Conservation (phyloP, 2,888 invertebrate genomes). For the Marronus borbonicus region DNA sequence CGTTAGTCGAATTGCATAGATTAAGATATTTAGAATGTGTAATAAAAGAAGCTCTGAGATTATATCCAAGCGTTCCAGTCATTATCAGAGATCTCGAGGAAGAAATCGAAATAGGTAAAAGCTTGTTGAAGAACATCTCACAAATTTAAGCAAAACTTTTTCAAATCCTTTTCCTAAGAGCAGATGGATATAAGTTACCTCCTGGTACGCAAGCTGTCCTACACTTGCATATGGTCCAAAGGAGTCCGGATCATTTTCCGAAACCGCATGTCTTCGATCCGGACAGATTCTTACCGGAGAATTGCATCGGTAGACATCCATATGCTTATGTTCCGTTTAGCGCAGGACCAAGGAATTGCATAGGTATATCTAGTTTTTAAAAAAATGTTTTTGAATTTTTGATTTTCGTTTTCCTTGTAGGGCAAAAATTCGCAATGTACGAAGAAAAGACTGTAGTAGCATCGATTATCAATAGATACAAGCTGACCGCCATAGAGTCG, state of each 20-base stretch:
- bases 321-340: conserved; percentile 44
- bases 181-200: conserved; percentile 62
- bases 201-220: conserved; percentile 59
- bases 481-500: conserved; percentile 56
- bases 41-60: conserved; percentile 72
- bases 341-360: conserved; percentile 46
- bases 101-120: conserved; percentile 65
- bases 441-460: conserved; percentile 59
- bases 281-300: conserved; percentile 65
- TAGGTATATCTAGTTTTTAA: conserved; percentile 10
- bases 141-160: too few species aligned
- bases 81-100: conserved; percentile 69
- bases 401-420: conserved; percentile 46
- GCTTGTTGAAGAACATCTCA: neutral
- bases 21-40: conserved; percentile 74
- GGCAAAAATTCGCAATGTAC: conserved; percentile 60
- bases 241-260: conserved; percentile 65
- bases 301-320: conserved; percentile 59
- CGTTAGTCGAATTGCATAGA: conserved; percentile 63
- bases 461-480: conserved; percentile 57
- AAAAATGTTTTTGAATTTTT: neutral
- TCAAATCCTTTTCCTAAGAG: conserved; percentile 48
- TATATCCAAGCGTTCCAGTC: conserved; percentile 73
- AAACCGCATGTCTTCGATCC: conserved; percentile 65
- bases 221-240: conserved; percentile 65